Conservation (phyloP, 1,140 invertebrate species). For the Drosophila murphyi region DNA sequence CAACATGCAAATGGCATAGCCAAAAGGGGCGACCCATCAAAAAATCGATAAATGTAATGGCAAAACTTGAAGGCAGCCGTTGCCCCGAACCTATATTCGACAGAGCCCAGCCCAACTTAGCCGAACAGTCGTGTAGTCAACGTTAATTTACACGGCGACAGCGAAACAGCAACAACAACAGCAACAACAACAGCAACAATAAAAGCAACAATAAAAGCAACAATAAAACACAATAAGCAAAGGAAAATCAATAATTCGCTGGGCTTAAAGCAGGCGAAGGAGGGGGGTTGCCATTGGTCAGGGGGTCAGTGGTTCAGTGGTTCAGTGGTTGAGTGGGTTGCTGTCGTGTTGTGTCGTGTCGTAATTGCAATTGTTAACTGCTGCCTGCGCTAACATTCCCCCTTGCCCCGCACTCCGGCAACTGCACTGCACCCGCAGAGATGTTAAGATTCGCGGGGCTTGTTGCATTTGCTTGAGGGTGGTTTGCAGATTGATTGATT, state of each 20-base stretch:
- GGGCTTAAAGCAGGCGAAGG: constrained; percentile 28
- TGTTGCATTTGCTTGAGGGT: constrained; percentile 31
- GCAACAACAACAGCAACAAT: constrained; percentile 26
- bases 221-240: constrained; percentile 16
- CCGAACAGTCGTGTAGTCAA: constrained; percentile 46
- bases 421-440: not conserved
- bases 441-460: constrained; percentile 15
- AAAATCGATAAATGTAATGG: constrained; percentile 80
- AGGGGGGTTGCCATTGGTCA: constrained; percentile 25
- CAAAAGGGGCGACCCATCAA: constrained; percentile 20
- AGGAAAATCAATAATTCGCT: constrained; percentile 58
- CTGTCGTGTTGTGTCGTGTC: constrained; percentile 16
- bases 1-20: constrained; percentile 48
- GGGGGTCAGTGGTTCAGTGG: constrained; percentile 21
- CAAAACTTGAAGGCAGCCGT: constrained; percentile 51
- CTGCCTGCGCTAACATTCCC: constrained; percentile 22
- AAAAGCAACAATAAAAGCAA: constrained; percentile 35
- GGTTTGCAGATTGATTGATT: constrained; percentile 37
- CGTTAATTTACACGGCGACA: constrained; percentile 74
- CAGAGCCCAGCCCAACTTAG: constrained; percentile 8
- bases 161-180: constrained; percentile 34
- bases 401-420: too few species aligned
- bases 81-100: constrained; percentile 20
- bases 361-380: constrained; percentile 57
- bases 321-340: constrained; percentile 14